These are phyloP conservation scores for Sciaenops ocellatus DNA, from an alignment of 2,797 vertebrate species.

Conservation along the genomic window DNA sequence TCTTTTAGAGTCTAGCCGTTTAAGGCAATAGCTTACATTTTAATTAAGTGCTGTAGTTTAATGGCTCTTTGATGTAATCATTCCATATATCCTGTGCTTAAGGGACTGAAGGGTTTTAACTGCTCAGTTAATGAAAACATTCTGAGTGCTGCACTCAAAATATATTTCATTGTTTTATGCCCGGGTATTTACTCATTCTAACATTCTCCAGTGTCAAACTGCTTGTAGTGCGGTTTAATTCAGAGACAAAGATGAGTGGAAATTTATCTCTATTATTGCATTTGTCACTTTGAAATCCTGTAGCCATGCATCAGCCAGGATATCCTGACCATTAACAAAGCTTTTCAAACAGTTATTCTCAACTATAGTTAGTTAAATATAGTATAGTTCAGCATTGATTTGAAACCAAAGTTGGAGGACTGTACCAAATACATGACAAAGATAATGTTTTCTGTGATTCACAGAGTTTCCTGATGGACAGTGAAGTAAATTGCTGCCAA, in stretches of 20 bases:
- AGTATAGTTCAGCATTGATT: neutral
- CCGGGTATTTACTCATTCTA: neutral
- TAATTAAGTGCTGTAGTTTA: slow-evolving; percentile 26
- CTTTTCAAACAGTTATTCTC: neutral
- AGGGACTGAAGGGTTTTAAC: slow-evolving; percentile 20
- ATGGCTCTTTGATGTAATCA: slow-evolving; percentile 27
- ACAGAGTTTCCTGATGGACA: no score
- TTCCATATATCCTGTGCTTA: slow-evolving; percentile 13
- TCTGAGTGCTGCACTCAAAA: slow-evolving; percentile 3
- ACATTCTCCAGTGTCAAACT: slow-evolving; percentile 1
- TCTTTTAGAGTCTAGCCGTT: slow-evolving; percentile 2
- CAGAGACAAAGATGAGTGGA: neutral
- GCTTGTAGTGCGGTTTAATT: slow-evolving; percentile 4
- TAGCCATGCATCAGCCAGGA: neutral
- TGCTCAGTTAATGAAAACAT: slow-evolving; percentile 22
- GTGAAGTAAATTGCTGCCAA: no score
- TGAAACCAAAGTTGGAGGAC: neutral
- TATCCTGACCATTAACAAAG: neutral
- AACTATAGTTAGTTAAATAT: neutral
- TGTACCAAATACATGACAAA: neutral
- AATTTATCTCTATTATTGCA: neutral
- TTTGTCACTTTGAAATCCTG: neutral
- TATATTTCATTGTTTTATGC: neutral
- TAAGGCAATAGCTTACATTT: slow-evolving; percentile 12
- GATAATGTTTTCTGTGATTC: no score